Evolutionary conservation across 2,888 invertebrate species (phyloP).

Genomic region (Neocrepidodera transversa): DNA sequence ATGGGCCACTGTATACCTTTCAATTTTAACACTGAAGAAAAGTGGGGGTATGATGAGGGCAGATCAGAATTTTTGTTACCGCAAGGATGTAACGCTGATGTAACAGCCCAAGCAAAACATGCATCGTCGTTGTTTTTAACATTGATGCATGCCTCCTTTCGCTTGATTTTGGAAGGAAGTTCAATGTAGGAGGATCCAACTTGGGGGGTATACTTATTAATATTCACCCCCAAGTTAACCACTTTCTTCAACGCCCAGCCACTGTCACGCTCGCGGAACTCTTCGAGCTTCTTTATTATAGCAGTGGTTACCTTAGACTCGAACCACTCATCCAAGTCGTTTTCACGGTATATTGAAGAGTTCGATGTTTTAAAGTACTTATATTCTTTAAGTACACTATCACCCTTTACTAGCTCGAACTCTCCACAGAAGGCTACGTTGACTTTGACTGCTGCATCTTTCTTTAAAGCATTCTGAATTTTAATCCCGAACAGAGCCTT

Average conservation of each 20-base stretch:
- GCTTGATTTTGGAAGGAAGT: background rate
- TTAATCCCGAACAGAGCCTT: slow-evolving; percentile 22
- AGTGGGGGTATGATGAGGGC: too few species aligned
- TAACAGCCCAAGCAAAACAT: slow-evolving; percentile 13
- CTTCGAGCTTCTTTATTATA: background rate
- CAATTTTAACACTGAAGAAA: too few species aligned
- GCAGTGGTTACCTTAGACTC: slow-evolving; percentile 22
- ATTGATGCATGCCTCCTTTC: background rate
- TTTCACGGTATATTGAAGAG: slow-evolving; percentile 35
- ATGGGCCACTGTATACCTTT: too few species aligned
- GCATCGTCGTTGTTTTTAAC: slow-evolving; percentile 38
- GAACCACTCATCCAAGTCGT: slow-evolving; percentile 37
- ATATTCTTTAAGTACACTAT: slow-evolving; percentile 34
- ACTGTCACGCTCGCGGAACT: slow-evolving; percentile 9
- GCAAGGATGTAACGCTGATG: background rate
- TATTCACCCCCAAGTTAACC: slow-evolving; percentile 39
- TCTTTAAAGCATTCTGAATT: slow-evolving; percentile 32
- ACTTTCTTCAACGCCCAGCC: slow-evolving; percentile 41
- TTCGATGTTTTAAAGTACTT: slow-evolving; percentile 43
- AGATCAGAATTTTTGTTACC: too few species aligned
- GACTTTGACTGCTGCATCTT: slow-evolving; percentile 28
- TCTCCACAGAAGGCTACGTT: slow-evolving; percentile 38
- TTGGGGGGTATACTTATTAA: slow-evolving; percentile 43
- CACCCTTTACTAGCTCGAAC: slow-evolving; percentile 28
- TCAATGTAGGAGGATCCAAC: slow-evolving; percentile 37